Evolutionary conservation across 30 jellyfish, hydroid and myxozoan genomes (phyloP).

Genomic region (Hydractinia symbiolongicarpus): DNA sequence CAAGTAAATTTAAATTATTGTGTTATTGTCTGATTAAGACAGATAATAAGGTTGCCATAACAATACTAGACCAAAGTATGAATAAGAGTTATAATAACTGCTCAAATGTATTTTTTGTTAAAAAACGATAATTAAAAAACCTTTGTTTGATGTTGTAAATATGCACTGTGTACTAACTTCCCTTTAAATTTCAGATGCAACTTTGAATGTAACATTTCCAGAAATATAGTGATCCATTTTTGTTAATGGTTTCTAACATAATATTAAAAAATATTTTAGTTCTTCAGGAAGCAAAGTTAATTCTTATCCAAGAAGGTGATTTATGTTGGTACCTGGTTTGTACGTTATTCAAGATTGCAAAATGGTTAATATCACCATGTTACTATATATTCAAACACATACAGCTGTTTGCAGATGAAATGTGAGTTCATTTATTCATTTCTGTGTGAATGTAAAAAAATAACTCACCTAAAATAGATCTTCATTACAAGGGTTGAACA

Average conservation of each 20-base stretch:
- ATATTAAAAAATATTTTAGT: not conserved
- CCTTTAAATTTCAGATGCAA: not conserved
- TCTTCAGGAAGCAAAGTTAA: slow-evolving; percentile 51
- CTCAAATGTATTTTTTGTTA: too few species aligned
- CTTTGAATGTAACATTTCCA: not conserved
- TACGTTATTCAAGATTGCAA: slow-evolving; percentile 59
- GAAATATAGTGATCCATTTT: not conserved
- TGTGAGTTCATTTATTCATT: slow-evolving; percentile 46
- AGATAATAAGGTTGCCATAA: too few species aligned
- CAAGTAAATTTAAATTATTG: too few species aligned
- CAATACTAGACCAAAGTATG: too few species aligned
- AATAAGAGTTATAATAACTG: too few species aligned
- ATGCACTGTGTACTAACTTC: too few species aligned
- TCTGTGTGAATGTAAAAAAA: not conserved
- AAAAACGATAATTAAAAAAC: too few species aligned
- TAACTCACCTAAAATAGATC: too few species aligned
- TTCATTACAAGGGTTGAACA: not conserved
- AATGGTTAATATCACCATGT: slow-evolving; percentile 86
- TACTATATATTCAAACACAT: slow-evolving; percentile 55
- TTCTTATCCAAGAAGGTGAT: slow-evolving; percentile 52
- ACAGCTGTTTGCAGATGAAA: slow-evolving; percentile 39
- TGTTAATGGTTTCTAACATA: not conserved
- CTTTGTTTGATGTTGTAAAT: too few species aligned
- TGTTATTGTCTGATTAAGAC: too few species aligned
- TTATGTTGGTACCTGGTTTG: slow-evolving; percentile 67